Conservation (phyloP, 1,140 invertebrate species). For the Holcopasites calliopsidis region DNA sequence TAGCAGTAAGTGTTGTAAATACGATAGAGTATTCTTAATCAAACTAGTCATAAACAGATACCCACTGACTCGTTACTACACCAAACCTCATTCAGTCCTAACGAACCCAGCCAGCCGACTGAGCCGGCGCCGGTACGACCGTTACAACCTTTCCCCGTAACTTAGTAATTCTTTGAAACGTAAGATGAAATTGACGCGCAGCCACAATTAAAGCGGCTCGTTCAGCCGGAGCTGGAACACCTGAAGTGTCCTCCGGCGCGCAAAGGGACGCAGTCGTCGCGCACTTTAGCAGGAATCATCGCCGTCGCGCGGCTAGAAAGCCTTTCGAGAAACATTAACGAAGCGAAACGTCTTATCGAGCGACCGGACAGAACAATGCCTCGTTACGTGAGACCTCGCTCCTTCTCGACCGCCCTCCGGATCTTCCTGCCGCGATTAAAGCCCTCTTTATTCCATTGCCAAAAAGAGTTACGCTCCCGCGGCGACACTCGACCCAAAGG, state of each 20-base stretch:
- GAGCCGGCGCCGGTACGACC: too few species aligned
- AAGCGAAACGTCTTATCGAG: constrained; percentile 42
- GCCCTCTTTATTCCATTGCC: constrained; percentile 26
- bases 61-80: too few species aligned
- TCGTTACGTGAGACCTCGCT: constrained; percentile 21
- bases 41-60: too few species aligned
- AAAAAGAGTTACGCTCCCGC: constrained; percentile 2
- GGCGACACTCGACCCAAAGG: constrained; percentile 5
- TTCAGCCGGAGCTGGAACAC: not conserved
- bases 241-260: not conserved
- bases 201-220: not conserved
- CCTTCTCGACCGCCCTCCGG: constrained; percentile 5
- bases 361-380: constrained; percentile 45
- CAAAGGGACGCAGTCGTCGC: not conserved
- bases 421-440: constrained; percentile 37
- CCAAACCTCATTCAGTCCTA: too few species aligned
- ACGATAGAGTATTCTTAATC: too few species aligned
- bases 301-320: constrained; percentile 2
- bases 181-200: not conserved
- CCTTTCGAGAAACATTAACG: constrained; percentile 44
- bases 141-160: too few species aligned
- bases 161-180: too few species aligned
- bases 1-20: too few species aligned
- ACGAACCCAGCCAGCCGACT: too few species aligned
- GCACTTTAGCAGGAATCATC: not conserved